Base-by-base conservation (phyloP, 2,797 vertebrate genomes). In the Phrynocephalus guinanensis region DNA sequence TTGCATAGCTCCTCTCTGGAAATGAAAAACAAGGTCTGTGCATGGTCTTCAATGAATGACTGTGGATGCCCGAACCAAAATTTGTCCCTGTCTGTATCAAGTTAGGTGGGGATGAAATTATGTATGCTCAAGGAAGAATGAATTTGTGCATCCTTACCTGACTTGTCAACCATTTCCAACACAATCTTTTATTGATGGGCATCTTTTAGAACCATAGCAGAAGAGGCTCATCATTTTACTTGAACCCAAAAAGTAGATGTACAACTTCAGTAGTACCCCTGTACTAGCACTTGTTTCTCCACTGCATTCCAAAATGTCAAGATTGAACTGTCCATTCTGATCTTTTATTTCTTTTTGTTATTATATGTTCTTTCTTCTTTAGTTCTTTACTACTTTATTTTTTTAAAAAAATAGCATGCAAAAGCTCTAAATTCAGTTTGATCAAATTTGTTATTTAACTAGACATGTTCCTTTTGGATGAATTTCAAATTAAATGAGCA, bases 401-500 rank as follows among this genome's bases (percentile, higher is more conserved):
- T 56, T 33, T 33, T 50, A 73, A 22, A 1, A 71, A 28, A 70
- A 76, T 72, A 75, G n/a, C 5, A 2, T 56, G 52, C 16, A 76
- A 38, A 52, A 38, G 11, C 18, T 88, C 30, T 85, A 83, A 68
- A 72, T 72, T 1, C 6, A 5, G 28, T 83, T 70, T 38, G 22
- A 28, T 52, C 9, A 82, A 72, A 30, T 44, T 9, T 60, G 26
- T 2, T 10, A 76, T 77, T 82, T 77, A 5, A 70, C 3, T 66
- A 56, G 22, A 20, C 38, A 6, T n/a, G n/a, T 9, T 79, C 48
- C 87, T 89, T 87, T 15, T 22, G 24, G 66, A 24, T 56, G 3
- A 50, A 73, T 88, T 90, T 92, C 89, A 88, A 75, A 67, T n/a
- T 56, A 28, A 60, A 84, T 3, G 63, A 70, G 84, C 67, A 79